These are phyloP conservation scores for Habroteleia sp. DNA, from an alignment of 2,888 invertebrate species.

Conservation along the genomic window DNA sequence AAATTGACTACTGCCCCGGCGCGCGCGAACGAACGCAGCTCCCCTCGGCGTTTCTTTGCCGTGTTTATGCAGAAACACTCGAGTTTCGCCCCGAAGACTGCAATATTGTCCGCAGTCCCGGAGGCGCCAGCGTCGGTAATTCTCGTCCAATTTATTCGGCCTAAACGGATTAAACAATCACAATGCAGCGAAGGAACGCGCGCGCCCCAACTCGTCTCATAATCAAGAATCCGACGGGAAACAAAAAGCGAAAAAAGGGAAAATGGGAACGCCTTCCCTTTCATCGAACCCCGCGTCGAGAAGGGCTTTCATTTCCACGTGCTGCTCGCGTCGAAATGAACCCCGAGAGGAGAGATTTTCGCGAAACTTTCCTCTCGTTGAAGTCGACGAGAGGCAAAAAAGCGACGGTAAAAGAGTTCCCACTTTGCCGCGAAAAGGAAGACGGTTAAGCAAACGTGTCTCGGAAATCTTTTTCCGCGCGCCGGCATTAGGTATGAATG, in stretches of 20 bases:
- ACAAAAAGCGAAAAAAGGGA: slow-evolving; percentile 28
- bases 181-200: slow-evolving; percentile 25
- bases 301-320: slow-evolving; percentile 56
- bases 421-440: slow-evolving; percentile 42
- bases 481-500: slow-evolving; percentile 52
- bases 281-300: slow-evolving; percentile 39
- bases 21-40: slow-evolving; percentile 12
- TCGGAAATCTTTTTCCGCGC: slow-evolving; percentile 52
- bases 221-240: slow-evolving; percentile 32
- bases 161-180: slow-evolving; percentile 52
- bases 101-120: slow-evolving; percentile 19
- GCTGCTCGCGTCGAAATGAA: slow-evolving; percentile 48
- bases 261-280: slow-evolving; percentile 17
- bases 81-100: slow-evolving; percentile 29
- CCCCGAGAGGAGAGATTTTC: slow-evolving; percentile 61
- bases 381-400: slow-evolving; percentile 45
- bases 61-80: slow-evolving; percentile 32
- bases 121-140: slow-evolving; percentile 20
- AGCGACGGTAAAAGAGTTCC: slow-evolving; percentile 24
- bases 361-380: slow-evolving; percentile 64
- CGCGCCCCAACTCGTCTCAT: slow-evolving; percentile 24
- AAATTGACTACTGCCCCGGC: slow-evolving; percentile 26
- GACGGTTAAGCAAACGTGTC: slow-evolving; percentile 59
- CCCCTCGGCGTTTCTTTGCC: slow-evolving; percentile 1
- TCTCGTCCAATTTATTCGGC: slow-evolving; percentile 45